Evolutionary conservation across 2,888 invertebrate genomes (phyloP), one percentile per base, ranked within the genome.

Genomic region (Aspidiotus destructor): DNA sequence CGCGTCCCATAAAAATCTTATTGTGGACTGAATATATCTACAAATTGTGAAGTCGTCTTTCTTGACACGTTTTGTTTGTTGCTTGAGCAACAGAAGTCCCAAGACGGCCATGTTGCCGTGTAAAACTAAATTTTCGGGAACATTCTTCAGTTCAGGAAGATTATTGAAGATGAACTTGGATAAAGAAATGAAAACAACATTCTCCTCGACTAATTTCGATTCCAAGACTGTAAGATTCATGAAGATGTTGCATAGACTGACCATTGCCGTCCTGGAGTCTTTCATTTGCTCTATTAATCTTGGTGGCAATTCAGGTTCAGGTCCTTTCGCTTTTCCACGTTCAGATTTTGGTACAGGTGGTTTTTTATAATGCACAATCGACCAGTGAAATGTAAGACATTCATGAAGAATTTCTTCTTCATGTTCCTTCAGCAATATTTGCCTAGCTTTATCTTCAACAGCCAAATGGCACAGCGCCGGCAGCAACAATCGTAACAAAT

Each of bases 201-300:
- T 87, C 72, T 86, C 86, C 75, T 90, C 89, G 8, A 92, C 90
- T 60, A 89, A 79, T 77, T 89, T 88, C 0, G 89, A 86, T 74
- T 94, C 94, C 70, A 94, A 78, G 0, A 94, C 94, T 13, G 91
- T 89, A 3, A 95, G 82, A 76, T 95, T 95, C 89, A 95, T 92
- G 72, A 95, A 85, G 70, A 93, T 87, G 75, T 93, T 93, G 77
- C 93, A 94, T 42, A 91, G 83, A 73, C 92, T 90, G 71, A 90
- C 86, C 82, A 95, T 87, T 0, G 92, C 91, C 5, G 85, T 82
- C 70, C 91, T 84, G 0, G 92, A 89, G 76, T 90, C 89, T 74
- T 87, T 86, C 86, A 91, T 90, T 73, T 89, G 87, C 74, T 88
- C 89, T 70, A 88, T 76, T 72, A 88, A 80, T 75, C 86, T 84